phyloP scores from a whole-genome alignment of 2,113 vertebrate species.

The Poeciliopsis retropinna region DNA sequence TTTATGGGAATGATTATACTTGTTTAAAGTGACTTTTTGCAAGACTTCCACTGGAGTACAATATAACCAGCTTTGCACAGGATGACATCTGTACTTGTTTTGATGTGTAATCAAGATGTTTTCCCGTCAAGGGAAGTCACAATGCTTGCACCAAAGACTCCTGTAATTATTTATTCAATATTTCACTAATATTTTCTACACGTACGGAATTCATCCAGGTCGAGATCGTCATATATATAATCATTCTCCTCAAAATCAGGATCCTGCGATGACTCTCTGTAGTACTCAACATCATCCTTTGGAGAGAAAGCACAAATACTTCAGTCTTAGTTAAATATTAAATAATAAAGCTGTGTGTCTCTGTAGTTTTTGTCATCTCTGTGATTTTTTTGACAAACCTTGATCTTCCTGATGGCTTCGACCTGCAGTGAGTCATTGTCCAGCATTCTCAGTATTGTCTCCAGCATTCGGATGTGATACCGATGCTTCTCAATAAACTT shows the following conservation, averaged over 20 bases:
- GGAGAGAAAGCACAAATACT: not conserved
- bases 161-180: too few species aligned
- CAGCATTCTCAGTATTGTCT: conserved; percentile 91
- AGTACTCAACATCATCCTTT: conserved; percentile 89
- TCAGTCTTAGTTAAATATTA: too few species aligned
- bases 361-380: not conserved
- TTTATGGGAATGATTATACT: too few species aligned
- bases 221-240: conserved; percentile 90
- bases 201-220: conserved; percentile 91
- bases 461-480: conserved; percentile 88
- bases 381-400: conserved; percentile 45
- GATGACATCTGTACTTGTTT: not conserved
- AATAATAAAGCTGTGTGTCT: not conserved
- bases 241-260: conserved; percentile 92
- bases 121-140: too few species aligned
- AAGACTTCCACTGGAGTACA: too few species aligned
- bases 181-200: not conserved
- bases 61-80: not conserved
- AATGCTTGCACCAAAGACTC: not conserved
- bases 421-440: conserved; percentile 90
- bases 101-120: not conserved
- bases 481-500: conserved; percentile 88
- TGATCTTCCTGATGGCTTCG: conserved; percentile 89
- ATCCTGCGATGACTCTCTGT: conserved; percentile 90
- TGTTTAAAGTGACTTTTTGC: too few species aligned